Percentiles rank a stretch among this genome's conserved stretches.
These are phyloP conservation scores for Lamellibrachia satsuma DNA, from an alignment of 2,888 invertebrate genomes.

Conservation along the genomic window DNA sequence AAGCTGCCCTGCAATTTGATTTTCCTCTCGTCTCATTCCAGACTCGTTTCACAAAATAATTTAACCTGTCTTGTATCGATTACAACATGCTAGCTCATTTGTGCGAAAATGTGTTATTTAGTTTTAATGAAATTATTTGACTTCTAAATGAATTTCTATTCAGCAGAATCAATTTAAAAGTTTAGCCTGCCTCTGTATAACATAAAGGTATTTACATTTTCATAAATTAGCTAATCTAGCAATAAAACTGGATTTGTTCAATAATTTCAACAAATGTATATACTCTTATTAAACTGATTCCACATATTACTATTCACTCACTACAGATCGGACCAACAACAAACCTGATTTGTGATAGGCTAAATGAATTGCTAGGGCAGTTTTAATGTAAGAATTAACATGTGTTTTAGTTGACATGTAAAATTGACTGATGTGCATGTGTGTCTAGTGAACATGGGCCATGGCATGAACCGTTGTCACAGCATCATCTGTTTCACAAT, in stretches of 20 bases:
- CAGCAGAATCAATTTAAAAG: not conserved
- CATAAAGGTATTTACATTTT: not conserved
- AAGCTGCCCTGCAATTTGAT: not conserved
- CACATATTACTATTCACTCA: not conserved
- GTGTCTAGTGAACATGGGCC: not conserved
- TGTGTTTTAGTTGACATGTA: not conserved
- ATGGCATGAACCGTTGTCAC: not conserved
- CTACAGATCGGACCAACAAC: not conserved
- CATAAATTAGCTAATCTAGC: not conserved
- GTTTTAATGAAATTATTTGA: not conserved
- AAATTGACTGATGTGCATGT: constrained; percentile 2
- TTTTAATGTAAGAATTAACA: not conserved
- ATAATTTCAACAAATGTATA: not conserved
- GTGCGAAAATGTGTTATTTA: not conserved
- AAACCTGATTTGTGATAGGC: not conserved
- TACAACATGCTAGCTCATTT: not conserved
- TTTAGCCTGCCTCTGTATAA: not conserved
- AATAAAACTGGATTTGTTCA: not conserved
- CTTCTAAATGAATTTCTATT: no score
- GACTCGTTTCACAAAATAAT: not conserved
- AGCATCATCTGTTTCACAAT: not conserved
- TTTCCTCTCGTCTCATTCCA: not conserved
- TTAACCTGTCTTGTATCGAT: not conserved
- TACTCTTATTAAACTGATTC: not conserved
- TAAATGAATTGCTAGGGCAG: not conserved